A percentile compares a stretch with the other conserved stretches of the same genome.
Evolutionary conservation across 2,113 vertebrate species (phyloP).

Genomic region (Sminthopsis crassicaudata): DNA sequence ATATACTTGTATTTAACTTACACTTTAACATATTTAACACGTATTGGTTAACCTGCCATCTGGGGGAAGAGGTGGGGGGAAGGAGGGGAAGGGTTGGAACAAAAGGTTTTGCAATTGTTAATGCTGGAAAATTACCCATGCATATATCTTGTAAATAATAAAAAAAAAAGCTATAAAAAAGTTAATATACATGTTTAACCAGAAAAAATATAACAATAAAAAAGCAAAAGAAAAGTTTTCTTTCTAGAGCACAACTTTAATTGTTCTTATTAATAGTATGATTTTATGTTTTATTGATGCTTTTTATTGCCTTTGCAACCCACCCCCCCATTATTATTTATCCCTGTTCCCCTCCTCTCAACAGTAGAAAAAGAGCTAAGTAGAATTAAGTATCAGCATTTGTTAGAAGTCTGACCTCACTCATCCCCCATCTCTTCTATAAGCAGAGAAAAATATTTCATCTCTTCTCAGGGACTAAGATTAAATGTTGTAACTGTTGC

Average conservation of each 20-base stretch:
- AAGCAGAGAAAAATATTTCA: neutral
- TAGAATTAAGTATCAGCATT: neutral
- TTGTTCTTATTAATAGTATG: neutral
- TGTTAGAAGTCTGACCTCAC: neutral
- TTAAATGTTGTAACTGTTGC: neutral
- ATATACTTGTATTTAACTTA: too few species aligned
- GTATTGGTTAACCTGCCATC: too few species aligned
- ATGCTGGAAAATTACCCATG: too few species aligned
- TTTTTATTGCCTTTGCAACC: neutral
- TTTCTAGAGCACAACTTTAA: neutral
- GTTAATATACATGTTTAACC: too few species aligned
- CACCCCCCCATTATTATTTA: neutral
- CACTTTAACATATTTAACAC: too few species aligned
- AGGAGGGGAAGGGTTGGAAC: too few species aligned
- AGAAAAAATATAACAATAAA: too few species aligned
- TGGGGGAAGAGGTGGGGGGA: too few species aligned
- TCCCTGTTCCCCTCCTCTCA: neutral
- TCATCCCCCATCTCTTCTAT: neutral
- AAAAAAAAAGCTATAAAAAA: too few species aligned
- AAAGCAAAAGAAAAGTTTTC: neutral
- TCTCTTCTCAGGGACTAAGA: neutral
- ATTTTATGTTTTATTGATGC: neutral
- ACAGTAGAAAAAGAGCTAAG: neutral
- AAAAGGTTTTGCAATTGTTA: too few species aligned
- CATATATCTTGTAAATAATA: too few species aligned